A percentile compares a stretch with the other conserved stretches of the same genome.
Conservation (phyloP, 2,113 vertebrate genomes). For the Limnothrissa miodon region DNA sequence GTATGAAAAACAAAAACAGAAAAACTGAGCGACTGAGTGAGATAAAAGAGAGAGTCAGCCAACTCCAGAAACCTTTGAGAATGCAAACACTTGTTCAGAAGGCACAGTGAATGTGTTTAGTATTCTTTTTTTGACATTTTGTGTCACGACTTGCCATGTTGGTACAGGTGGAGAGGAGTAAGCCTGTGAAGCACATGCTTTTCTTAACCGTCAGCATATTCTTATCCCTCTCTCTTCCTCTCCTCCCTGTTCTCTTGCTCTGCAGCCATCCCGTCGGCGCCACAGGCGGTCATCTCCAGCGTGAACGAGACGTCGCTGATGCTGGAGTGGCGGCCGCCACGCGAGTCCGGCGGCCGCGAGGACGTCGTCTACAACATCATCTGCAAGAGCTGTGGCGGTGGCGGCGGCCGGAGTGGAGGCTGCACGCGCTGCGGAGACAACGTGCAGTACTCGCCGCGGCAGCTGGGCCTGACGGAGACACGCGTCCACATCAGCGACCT, state of each 20-base stretch:
- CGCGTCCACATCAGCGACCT: constrained; percentile 94
- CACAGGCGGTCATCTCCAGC: constrained; percentile 88
- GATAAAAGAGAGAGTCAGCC: neutral
- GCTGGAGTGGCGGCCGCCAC: constrained; percentile 88
- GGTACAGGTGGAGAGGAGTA: neutral
- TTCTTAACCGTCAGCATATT: neutral
- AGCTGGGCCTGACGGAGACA: constrained; percentile 88
- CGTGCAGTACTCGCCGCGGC: constrained; percentile 90
- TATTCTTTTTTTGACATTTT: neutral
- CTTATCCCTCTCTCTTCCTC: neutral
- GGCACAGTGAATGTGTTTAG: neutral
- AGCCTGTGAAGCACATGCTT: neutral
- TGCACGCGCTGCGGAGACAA: constrained; percentile 97
- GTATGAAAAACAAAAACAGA: too few relatives aligned
- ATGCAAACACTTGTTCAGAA: neutral
- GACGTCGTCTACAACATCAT: constrained; percentile 98
- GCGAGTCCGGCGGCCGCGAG: constrained; percentile 87
- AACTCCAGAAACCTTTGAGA: neutral
- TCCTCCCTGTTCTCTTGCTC: neutral
- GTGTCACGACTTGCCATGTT: neutral
- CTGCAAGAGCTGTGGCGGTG: constrained; percentile 93
- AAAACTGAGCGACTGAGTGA: neutral
- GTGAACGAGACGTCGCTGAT: constrained; percentile 96
- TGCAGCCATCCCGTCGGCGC: constrained; percentile 88
- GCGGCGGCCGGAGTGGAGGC: constrained; percentile 82